phyloP scores from a whole-genome alignment of 2,888 invertebrate species.

The Acanthosepion pharaonis region DNA sequence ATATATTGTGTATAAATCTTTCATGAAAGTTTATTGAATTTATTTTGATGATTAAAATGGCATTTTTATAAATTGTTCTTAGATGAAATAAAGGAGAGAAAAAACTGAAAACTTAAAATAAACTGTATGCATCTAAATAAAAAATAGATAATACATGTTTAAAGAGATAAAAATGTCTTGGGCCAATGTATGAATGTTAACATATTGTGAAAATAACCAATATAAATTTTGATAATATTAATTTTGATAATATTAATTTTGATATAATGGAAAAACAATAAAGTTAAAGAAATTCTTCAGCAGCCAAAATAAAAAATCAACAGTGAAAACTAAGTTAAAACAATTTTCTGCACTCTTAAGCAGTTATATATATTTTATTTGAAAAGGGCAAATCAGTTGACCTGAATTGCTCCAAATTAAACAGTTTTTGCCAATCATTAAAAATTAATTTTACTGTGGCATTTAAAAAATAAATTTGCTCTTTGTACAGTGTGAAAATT shows the following conservation, averaged over 20 bases:
- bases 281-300: neutral
- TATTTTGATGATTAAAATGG: neutral
- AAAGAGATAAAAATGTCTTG: neutral
- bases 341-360: neutral
- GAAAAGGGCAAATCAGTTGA: neutral
- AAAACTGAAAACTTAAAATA: neutral
- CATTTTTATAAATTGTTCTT: neutral
- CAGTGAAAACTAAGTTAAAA: neutral
- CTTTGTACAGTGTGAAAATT: neutral
- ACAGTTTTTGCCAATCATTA: neutral
- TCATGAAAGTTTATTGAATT: neutral
- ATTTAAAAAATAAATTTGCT: neutral
- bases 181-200: conserved; percentile 1
- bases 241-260: neutral
- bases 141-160: neutral
- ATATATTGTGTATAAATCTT: neutral
- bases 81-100: neutral
- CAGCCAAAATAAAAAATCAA: neutral
- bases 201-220: neutral
- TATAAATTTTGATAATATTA: neutral
- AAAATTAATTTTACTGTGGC: neutral
- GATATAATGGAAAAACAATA: neutral
- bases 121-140: neutral
- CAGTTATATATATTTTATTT: neutral
- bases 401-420: neutral